A percentile compares a stretch with the other conserved stretches of the same genome.
Evolutionary conservation across 2,113 vertebrate species (phyloP).

Genomic region (Scolopax mira): DNA sequence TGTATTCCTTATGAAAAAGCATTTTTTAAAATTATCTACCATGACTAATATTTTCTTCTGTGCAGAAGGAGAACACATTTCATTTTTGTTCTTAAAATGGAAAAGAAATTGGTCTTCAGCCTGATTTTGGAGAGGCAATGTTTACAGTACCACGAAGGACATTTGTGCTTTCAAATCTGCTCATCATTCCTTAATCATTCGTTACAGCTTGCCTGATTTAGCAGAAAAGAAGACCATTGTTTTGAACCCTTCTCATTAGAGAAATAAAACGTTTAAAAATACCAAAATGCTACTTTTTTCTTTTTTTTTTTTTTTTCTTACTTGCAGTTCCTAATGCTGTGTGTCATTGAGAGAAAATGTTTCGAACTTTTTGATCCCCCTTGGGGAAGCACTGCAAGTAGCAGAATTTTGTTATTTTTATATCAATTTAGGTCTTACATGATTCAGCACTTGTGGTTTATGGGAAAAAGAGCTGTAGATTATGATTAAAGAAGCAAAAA

Average conservation of each 20-base stretch:
- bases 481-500: slow-evolving; percentile 54
- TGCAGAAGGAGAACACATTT: not conserved
- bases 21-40: not conserved
- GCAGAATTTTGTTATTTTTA: slow-evolving; percentile 55
- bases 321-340: not conserved
- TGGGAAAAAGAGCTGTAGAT: slow-evolving; percentile 36
- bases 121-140: not conserved
- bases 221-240: not conserved
- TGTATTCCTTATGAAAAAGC: not conserved
- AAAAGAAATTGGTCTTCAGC: slow-evolving; percentile 28
- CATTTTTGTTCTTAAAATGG: slow-evolving; percentile 40
- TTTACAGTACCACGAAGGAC: slow-evolving; percentile 31
- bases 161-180: slow-evolving; percentile 21
- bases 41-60: slow-evolving; percentile 47
- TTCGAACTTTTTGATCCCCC: slow-evolving; percentile 54
- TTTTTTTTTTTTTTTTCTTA: not conserved
- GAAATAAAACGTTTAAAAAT: slow-evolving; percentile 7
- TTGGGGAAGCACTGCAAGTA: slow-evolving; percentile 21
- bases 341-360: slow-evolving; percentile 50
- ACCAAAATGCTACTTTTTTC: not conserved
- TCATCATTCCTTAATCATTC: not conserved
- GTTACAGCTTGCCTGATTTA: not conserved
- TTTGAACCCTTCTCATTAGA: not conserved
- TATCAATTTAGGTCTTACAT: slow-evolving; percentile 39
- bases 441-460: slow-evolving; percentile 57